These are phyloP conservation scores for Tamias sibiricus DNA, from an alignment of 2,113 vertebrate genomes.

Conservation along the genomic window DNA sequence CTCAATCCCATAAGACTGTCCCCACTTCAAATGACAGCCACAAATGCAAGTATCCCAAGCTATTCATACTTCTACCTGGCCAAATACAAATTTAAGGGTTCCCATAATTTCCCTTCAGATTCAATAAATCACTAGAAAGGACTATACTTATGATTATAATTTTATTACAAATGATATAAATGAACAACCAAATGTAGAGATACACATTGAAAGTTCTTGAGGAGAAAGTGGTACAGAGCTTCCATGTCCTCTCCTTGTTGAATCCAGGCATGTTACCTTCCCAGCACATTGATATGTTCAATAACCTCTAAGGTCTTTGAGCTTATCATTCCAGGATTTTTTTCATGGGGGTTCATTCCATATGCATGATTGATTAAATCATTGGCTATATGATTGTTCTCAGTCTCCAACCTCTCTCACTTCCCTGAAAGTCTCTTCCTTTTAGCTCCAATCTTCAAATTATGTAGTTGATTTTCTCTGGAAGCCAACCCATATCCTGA, in stretches of 20 bases:
- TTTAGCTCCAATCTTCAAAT: background rate
- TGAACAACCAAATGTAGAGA: background rate
- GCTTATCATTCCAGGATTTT: background rate
- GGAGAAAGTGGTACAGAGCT: background rate
- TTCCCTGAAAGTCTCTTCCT: background rate
- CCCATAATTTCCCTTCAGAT: background rate
- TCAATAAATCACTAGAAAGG: background rate
- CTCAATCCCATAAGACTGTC: background rate
- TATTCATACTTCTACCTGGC: background rate
- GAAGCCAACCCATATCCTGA: background rate
- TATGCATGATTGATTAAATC: background rate
- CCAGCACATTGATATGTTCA: background rate
- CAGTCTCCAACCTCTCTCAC: background rate
- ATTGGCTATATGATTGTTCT: background rate
- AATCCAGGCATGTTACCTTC: background rate
- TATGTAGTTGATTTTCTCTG: background rate
- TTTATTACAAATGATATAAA: background rate
- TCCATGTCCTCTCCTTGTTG: background rate
- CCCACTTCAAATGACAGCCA: background rate
- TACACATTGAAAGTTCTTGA: background rate
- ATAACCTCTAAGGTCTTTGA: background rate
- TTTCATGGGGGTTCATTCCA: background rate
- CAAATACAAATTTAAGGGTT: background rate
- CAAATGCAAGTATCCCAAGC: background rate
- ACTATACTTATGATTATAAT: background rate